Percentiles rank a stretch among this genome's conserved stretches.
Evolutionary conservation across 2,113 vertebrate genomes (phyloP).

Genomic region (Sander vitreus): DNA sequence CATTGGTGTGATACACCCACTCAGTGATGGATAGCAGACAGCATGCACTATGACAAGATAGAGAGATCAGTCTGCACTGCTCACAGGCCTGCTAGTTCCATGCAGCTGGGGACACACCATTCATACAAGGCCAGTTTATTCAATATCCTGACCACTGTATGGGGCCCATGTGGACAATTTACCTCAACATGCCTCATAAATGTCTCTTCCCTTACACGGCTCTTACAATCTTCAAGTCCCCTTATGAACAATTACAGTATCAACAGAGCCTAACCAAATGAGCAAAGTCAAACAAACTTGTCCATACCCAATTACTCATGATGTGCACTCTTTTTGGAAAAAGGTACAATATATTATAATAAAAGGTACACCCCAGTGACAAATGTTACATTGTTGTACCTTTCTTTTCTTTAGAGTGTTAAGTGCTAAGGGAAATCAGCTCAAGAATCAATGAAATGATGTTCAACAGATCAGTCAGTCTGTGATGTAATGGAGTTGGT

Average conservation of each 20-base stretch:
- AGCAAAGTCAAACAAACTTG: constrained; percentile 27
- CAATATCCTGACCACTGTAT: constrained; percentile 49
- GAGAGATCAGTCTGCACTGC: constrained; percentile 72
- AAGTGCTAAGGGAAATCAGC: constrained; percentile 67
- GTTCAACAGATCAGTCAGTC: constrained; percentile 57
- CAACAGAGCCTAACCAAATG: constrained; percentile 54
- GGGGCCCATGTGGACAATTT: constrained; percentile 61
- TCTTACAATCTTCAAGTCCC: constrained; percentile 64
- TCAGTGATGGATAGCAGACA: constrained; percentile 76
- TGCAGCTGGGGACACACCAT: constrained; percentile 52
- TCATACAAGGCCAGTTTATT: constrained; percentile 61
- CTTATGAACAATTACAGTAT: constrained; percentile 51
- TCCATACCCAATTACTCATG: constrained; percentile 17
- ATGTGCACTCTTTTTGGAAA: constrained; percentile 18
- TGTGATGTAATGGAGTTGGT: constrained; percentile 46
- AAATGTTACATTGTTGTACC: constrained; percentile 62
- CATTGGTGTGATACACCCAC: constrained; percentile 67
- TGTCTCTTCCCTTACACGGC: constrained; percentile 39
- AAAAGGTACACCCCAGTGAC: constrained; percentile 48
- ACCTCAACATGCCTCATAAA: constrained; percentile 55
- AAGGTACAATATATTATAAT: constrained; percentile 36
- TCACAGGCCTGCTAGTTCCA: constrained; percentile 55
- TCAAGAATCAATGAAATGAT: constrained; percentile 66
- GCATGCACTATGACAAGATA: constrained; percentile 71
- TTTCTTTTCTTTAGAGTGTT: constrained; percentile 60